These are phyloP conservation scores for Macrotis lagotis DNA, from an alignment of 2,113 vertebrate genomes.

Conservation along the genomic window DNA sequence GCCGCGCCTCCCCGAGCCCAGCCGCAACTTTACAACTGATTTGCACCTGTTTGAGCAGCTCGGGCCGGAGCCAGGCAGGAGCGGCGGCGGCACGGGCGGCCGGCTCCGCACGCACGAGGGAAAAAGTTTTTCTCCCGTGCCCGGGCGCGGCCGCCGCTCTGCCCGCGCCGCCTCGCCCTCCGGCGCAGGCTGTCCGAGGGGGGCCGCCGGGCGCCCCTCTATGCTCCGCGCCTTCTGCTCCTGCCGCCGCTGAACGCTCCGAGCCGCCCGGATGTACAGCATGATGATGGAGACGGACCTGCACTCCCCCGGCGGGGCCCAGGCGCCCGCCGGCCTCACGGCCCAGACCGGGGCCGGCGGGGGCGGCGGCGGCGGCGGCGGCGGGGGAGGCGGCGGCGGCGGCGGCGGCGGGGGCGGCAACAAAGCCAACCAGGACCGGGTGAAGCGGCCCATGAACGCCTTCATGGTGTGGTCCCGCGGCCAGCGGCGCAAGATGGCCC, in stretches of 20 bases:
- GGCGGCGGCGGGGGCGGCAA: slow-evolving; percentile 86
- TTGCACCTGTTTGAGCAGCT: slow-evolving; percentile 67
- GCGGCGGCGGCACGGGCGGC: slow-evolving; percentile 2
- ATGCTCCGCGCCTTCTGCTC: slow-evolving; percentile 76
- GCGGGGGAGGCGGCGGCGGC: slow-evolving; percentile 79
- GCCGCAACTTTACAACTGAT: slow-evolving; percentile 45
- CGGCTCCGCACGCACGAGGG: slow-evolving; percentile 26
- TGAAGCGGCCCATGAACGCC: slow-evolving; percentile 94
- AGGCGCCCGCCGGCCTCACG: slow-evolving; percentile 91
- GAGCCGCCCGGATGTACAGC: slow-evolving; percentile 97
- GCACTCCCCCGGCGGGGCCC: slow-evolving; percentile 94
- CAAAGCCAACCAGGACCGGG: slow-evolving; percentile 94
- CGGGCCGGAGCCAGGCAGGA: slow-evolving; percentile 2
- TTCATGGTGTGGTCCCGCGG: slow-evolving; percentile 94
- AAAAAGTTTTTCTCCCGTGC: slow-evolving; percentile 61
- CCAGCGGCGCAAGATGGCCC: slow-evolving; percentile 91
- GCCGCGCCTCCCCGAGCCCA: slow-evolving; percentile 53
- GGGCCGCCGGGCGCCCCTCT: too few species aligned
- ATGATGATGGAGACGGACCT: slow-evolving; percentile 99
- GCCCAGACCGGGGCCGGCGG: slow-evolving; percentile 92
- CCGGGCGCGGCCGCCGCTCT: too few species aligned
- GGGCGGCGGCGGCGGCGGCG: slow-evolving; percentile 81
- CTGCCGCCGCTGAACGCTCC: slow-evolving; percentile 86
- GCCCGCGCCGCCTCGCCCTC: too few species aligned
- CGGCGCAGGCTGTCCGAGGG: too few species aligned